Evolutionary conservation across 2,797 vertebrate genomes (phyloP).

Genomic region (Myioborus miniatus): DNA sequence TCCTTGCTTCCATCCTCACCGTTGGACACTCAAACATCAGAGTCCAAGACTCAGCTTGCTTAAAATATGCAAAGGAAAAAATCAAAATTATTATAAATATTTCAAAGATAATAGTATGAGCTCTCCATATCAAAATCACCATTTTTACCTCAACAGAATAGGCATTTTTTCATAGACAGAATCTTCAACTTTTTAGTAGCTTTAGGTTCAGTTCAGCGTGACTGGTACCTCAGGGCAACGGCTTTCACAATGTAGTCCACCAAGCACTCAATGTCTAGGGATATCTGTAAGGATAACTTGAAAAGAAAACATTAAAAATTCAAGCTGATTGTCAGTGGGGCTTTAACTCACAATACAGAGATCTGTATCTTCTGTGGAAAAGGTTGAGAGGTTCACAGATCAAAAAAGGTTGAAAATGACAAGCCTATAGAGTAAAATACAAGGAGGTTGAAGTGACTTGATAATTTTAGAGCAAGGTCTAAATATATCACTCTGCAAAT

Average conservation of each 20-base stretch:
- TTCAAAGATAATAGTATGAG: background rate
- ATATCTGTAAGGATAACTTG: background rate
- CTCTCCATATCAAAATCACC: background rate
- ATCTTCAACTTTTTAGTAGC: background rate
- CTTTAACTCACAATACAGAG: background rate
- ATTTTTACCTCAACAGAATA: background rate
- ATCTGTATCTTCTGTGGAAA: background rate
- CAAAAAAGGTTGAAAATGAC: background rate
- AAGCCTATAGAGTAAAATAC: background rate
- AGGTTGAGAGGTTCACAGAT: background rate
- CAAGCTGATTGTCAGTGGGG: background rate
- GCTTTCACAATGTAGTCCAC: background rate
- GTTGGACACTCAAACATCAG: background rate
- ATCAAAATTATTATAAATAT: background rate
- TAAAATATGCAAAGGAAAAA: background rate
- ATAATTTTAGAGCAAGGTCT: background rate
- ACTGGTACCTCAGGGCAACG: background rate
- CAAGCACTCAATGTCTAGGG: background rate
- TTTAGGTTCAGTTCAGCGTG: background rate
- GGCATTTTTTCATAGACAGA: background rate
- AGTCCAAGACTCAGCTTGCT: background rate
- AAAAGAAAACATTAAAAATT: constrained; percentile 40
- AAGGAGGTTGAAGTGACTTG: background rate
- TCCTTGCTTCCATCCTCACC: background rate
- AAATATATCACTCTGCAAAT: background rate